Evolutionary conservation across 2,888 invertebrate species (phyloP).

Genomic region (Hirtodrosophila alboralis): DNA sequence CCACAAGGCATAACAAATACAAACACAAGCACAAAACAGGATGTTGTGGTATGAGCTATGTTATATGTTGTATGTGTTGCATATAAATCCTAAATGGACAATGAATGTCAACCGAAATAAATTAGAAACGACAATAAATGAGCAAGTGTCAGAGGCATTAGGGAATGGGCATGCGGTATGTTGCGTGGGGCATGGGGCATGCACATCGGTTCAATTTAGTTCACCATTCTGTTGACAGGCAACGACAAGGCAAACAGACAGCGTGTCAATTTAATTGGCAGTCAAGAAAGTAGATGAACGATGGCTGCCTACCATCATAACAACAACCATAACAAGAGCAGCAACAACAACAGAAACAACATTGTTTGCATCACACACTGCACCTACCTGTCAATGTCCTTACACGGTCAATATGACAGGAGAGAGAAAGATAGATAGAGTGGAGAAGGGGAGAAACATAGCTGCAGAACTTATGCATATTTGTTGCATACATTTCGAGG

Average conservation of each 20-base stretch:
- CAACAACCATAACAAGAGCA: too few species aligned
- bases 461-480: slow-evolving; percentile 57
- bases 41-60: slow-evolving; percentile 33
- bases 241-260: slow-evolving; percentile 61
- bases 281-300: slow-evolving; percentile 45
- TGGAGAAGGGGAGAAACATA: slow-evolving; percentile 4
- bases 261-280: slow-evolving; percentile 68
- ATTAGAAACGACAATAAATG: slow-evolving; percentile 79
- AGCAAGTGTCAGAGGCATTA: slow-evolving; percentile 60
- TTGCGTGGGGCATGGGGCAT: background rate
- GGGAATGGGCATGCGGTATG: slow-evolving; percentile 7
- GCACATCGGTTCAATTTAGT: slow-evolving; percentile 30
- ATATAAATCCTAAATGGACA: slow-evolving; percentile 78
- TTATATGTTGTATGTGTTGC: slow-evolving; percentile 48
- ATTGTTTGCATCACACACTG: slow-evolving; percentile 28
- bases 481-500: slow-evolving; percentile 48
- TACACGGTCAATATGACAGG: background rate
- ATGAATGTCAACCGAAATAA: slow-evolving; percentile 77
- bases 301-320: slow-evolving; percentile 26
- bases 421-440: background rate
- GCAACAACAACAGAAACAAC: slow-evolving; percentile 6
- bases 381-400: slow-evolving; percentile 14
- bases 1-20: slow-evolving; percentile 36
- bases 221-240: slow-evolving; percentile 57
- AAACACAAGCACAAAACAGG: too few species aligned